phyloP scores from a whole-genome alignment of 2,113 vertebrate genomes.

The Origma solitaria region DNA sequence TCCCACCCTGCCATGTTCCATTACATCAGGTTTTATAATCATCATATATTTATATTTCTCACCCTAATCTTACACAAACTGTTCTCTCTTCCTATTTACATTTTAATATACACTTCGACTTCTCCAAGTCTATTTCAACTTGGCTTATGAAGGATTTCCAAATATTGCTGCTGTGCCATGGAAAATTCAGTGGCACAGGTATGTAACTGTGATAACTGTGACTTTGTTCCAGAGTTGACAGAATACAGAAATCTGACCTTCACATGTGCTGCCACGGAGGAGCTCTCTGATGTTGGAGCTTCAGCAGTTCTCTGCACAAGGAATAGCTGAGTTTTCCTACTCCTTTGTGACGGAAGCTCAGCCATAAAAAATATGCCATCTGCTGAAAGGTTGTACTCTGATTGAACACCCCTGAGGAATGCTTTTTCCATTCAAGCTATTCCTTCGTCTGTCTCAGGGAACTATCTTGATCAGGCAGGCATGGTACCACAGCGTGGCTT shows the following conservation, averaged over 20 bases:
- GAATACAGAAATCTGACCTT: background rate
- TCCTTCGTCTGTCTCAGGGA: background rate
- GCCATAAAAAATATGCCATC: background rate
- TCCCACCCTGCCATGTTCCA: conserved; percentile 23
- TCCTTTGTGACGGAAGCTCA: background rate
- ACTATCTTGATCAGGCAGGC: background rate
- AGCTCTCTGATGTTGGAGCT: background rate
- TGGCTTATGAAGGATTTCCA: background rate
- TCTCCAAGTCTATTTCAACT: background rate
- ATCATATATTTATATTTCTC: conserved; percentile 27
- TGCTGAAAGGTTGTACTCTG: background rate
- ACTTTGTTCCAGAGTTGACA: background rate
- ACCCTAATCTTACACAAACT: background rate
- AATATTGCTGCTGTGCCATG: background rate
- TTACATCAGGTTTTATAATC: conserved; percentile 41
- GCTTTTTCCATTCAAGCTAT: background rate
- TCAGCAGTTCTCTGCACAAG: background rate
- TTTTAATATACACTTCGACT: background rate
- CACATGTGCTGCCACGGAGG: background rate
- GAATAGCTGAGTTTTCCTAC: background rate
- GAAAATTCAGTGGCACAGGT: background rate
- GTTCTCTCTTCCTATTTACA: conserved; percentile 36
- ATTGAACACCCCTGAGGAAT: background rate
- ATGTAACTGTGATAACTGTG: background rate
- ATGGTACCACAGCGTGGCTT: background rate